Conservation (phyloP, 2,113 vertebrate genomes). For the Dinomys branickii region DNA sequence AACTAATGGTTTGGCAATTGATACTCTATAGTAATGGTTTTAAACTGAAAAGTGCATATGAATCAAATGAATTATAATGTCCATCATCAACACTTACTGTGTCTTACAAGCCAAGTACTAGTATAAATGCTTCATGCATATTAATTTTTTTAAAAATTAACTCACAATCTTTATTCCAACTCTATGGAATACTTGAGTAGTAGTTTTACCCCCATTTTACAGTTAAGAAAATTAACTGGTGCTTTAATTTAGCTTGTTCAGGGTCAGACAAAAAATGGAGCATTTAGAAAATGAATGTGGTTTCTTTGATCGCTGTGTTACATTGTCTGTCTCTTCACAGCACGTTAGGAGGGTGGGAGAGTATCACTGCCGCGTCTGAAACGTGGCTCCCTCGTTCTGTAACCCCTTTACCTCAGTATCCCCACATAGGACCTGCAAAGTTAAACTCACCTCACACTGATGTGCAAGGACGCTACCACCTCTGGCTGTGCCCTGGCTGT, state of each 20-base stretch:
- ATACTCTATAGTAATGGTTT: neutral
- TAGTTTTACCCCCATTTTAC: neutral
- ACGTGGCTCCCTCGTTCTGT: too few species aligned
- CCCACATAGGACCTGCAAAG: neutral
- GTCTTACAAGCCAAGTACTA: neutral
- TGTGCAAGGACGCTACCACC: neutral
- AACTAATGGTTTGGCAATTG: neutral
- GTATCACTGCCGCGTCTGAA: neutral
- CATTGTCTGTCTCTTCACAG: neutral
- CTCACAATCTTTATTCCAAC: neutral
- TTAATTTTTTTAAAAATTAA: neutral
- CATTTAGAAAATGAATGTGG: neutral
- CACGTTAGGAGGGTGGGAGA: neutral
- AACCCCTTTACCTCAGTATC: neutral
- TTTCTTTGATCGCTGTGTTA: neutral
- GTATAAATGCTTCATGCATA: neutral
- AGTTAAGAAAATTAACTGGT: neutral
- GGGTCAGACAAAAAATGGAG: neutral
- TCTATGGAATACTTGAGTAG: neutral
- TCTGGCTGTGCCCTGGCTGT: neutral
- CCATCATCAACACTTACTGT: neutral
- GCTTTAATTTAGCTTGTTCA: neutral
- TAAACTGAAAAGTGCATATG: neutral
- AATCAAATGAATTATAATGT: neutral
- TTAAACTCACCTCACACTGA: neutral